Conservation (phyloP, 1,140 invertebrate species). For the Dendroctonus ponderosae region DNA sequence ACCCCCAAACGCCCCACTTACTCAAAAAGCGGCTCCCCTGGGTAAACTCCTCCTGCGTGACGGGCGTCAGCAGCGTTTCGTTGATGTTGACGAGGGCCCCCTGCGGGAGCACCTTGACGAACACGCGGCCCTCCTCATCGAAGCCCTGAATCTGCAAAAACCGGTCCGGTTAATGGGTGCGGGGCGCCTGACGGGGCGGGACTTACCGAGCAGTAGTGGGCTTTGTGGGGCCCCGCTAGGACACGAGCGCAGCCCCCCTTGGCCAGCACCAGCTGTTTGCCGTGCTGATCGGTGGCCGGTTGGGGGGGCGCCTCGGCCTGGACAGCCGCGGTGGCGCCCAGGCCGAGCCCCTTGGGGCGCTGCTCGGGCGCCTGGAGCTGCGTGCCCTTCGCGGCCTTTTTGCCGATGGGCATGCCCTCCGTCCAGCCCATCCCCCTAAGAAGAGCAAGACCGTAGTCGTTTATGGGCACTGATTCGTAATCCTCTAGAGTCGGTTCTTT, state of each 20-base stretch:
- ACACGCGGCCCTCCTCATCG: conserved; percentile 80
- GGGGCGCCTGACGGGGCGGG: background rate
- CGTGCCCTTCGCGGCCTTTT: conserved; percentile 57
- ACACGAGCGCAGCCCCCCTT: conserved; percentile 72
- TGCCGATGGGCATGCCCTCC: conserved; percentile 68
- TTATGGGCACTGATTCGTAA: conserved; percentile 87
- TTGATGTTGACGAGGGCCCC: conserved; percentile 69
- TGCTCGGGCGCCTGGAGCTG: conserved; percentile 54
- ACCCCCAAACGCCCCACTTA: conserved; percentile 53
- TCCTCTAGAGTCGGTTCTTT: conserved; percentile 72
- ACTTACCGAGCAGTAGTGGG: conserved; percentile 74
- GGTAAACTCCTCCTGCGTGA: conserved; percentile 74
- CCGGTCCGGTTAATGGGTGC: background rate
- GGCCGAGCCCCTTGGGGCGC: conserved; percentile 85
- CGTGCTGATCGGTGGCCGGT: conserved; percentile 51
- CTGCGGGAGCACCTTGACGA: conserved; percentile 75
- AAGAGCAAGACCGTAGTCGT: conserved; percentile 88
- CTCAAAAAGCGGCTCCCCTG: conserved; percentile 79
- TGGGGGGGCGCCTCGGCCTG: conserved; percentile 53
- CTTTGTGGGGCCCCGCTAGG: conserved; percentile 68
- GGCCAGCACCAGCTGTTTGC: conserved; percentile 52
- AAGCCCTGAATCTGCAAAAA: conserved; percentile 71
- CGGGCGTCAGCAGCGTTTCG: conserved; percentile 74
- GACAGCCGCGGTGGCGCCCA: conserved; percentile 79
- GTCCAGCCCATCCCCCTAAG: conserved; percentile 94